phyloP scores from a whole-genome alignment of 2,888 invertebrate genomes.

The Galeopsomyia nigrocyanea region DNA sequence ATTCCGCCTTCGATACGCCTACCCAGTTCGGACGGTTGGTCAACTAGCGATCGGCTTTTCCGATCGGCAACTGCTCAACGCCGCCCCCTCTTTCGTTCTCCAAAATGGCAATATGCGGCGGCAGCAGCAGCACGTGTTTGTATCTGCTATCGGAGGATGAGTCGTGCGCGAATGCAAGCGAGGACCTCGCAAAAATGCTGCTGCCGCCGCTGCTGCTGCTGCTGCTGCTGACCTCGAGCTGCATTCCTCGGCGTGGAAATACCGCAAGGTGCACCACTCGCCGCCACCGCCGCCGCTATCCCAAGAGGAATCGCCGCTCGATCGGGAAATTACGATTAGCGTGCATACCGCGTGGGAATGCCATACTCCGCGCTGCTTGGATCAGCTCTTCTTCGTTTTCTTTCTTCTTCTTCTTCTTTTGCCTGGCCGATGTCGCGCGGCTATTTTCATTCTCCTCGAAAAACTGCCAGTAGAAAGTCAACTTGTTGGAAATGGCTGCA shows the following conservation, averaged over 20 bases:
- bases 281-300: neutral
- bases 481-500: too few relatives aligned
- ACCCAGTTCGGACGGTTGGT: too few relatives aligned
- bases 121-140: neutral
- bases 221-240: slow-evolving; percentile 25
- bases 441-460: too few relatives aligned
- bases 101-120: neutral
- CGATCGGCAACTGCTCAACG: neutral
- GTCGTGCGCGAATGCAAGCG: neutral
- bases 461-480: too few relatives aligned
- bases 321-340: slow-evolving; percentile 40
- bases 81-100: neutral
- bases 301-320: neutral
- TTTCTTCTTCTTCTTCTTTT: too few relatives aligned
- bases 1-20: too few relatives aligned
- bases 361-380: slow-evolving; percentile 4
- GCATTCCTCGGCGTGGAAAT: slow-evolving; percentile 29
- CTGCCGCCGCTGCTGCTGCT: too few relatives aligned
- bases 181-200: too few relatives aligned
- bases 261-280: slow-evolving; percentile 42
- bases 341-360: slow-evolving; percentile 38
- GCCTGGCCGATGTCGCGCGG: too few relatives aligned
- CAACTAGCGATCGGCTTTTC: too few relatives aligned
- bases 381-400: neutral
- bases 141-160: too few relatives aligned